Base-by-base conservation (phyloP, 2,797 vertebrate genomes). In the Acanthis flammea region DNA sequence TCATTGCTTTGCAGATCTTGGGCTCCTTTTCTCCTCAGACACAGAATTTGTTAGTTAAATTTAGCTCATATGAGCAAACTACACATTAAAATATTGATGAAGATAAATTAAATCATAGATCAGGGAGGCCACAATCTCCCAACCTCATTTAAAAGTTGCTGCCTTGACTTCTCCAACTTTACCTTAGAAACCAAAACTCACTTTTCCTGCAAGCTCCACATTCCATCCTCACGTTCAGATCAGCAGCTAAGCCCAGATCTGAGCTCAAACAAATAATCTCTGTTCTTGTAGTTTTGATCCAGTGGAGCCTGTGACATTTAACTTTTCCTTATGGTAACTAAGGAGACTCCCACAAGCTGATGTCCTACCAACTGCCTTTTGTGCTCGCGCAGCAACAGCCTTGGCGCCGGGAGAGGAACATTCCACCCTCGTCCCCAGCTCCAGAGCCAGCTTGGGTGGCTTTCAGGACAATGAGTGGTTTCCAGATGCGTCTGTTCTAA, bases 311-410 rank as follows among this genome's bases (percentile, higher is more conserved):
- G 77, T 95, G 92, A 88, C 86, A 94, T 95, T 95, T 92, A 93
- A 92, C 91, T 90, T 88, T 92, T 96, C 95, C 86, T 96, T 88
- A 80, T 75, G 87, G 91, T 92, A 95, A 66, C 95, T 96, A 86
- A 93, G 95, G 87, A 92, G 74, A 94, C 91, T 96, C 92, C 95
- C 95, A 95, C 92, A 94, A 81, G 73, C 85, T 94, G 94, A 94
- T 96, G 96, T 96, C 94, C 91, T 53, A 92, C 92, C 95, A 97
- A 75, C 86, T 95, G 94, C 94, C 95, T 95, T 96, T 96, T 95
- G 95, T 95, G 90, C 86, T 96, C 16, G 0, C 28, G 0, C 68
- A 71, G 81, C 6, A 11, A 86, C 92, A 85, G 91, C 79, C 54
- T 95, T 95, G 87, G 95, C 94, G 86, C 82, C 2, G 35, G 58